Evolutionary conservation across 2,797 vertebrate species (phyloP), one percentile per base, ranked within the genome.

Genomic region (Decapterus maruadsi): DNA sequence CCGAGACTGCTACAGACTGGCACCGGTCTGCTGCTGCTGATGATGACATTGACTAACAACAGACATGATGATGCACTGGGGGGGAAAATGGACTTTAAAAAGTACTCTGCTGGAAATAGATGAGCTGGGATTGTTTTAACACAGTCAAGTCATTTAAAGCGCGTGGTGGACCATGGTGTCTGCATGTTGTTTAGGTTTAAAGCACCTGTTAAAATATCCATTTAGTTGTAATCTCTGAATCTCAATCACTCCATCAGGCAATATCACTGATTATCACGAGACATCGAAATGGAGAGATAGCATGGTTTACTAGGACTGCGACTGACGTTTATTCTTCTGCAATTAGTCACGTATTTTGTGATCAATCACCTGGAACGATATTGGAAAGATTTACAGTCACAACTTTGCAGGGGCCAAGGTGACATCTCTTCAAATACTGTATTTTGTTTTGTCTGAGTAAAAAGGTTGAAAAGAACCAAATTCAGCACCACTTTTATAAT

Each of bases 1-100:
- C 84, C 50, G 86, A 66, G 85, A 45, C 85, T 57, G 83, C 81
- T 86, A 90, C 87, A 67, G 86, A 60, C 84, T 86, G 91, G 89
- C 90, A 93, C 90, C 81, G 63, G 56, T 60, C 72, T 78, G 67
- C 72, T 78, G 67, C 72, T 1, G 26, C 1, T 26, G 26, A 31
- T 38, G 54, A 71, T 84, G 70, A 34, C 65, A 4, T 70, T 72
- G 69, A 59, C 51, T 22, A 42, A 79, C 63, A 69, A 50, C 29
- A 87, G 58, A 81, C 70, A 3, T 26, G 26, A 68, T 38, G 31
- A 68, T 38, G 43, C 65, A 78, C 19, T 34, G 31, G 31, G 4
- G 40, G 31, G 10, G 68, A 54, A 60, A 38, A 77, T 29, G 16
- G 55, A 82, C 61, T 74, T 14, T 55, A 43, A 74, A 26, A 63